Evolutionary conservation across 1,140 invertebrate genomes (phyloP), one percentile per base, ranked within the genome.

Genomic region (Nasonia giraulti): DNA sequence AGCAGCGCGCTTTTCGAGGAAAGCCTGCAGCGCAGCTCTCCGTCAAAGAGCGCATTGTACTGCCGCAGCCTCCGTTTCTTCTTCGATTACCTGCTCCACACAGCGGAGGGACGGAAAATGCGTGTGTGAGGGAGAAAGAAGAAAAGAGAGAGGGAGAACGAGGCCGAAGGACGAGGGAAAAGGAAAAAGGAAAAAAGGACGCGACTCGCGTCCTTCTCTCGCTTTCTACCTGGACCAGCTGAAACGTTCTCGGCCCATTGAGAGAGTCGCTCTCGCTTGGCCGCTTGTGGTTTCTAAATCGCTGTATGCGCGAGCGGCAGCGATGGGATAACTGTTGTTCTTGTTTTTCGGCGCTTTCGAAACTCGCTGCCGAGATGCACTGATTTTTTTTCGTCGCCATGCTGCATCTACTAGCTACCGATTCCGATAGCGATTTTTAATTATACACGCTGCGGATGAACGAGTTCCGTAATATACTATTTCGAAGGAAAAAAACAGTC

Each of bases 141-240:
- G 8, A 68, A n/a, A 14, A n/a, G 2, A 14, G 55, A n/a, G 77
- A n/a, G 14, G 11, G 27, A 47, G 31, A 37, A 6, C 31, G 55
- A n/a, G 77, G 37, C 27, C 12, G 55, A 68, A 37, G 27, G 55
- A 79, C 50, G 50, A 66, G 77, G 76, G 20, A 31, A 78, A 78
- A 77, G 23, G 23, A 83, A 31, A 78, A 78, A 77, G 23, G 23
- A 83, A 78, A 79, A 55, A 84, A 68, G 31, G 40, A 69, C 50
- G 14, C 55, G 14, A 20, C 27, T 27, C 27, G 27, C 74, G 75
- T 79, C 66, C 68, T 71, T 77, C 75, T 77, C 75, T 71, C 20
- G 31, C 31, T 76, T 83, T 76, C 78, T 79, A 84, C 76, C 82
- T 84, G 82, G 68, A 79, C 77, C 82, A 84, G 68, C 75, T 84